Percentiles rank a stretch among this genome's conserved stretches.
These are phyloP conservation scores for Scrobipalpa atriplicella DNA, from an alignment of 2,888 invertebrate species.

Conservation along the genomic window DNA sequence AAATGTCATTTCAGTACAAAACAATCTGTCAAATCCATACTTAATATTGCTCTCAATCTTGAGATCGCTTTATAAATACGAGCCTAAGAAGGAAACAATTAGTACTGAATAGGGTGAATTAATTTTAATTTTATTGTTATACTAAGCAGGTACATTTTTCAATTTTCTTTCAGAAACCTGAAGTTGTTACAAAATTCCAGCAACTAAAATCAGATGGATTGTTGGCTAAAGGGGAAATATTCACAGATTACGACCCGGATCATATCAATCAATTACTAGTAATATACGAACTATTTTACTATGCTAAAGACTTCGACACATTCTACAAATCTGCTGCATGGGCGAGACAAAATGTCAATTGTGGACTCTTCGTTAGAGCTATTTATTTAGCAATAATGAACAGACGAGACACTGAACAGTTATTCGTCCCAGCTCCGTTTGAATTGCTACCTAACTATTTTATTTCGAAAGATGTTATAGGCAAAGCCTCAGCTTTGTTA, in stretches of 20 bases:
- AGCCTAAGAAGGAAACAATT: too few relatives aligned
- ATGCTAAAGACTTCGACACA: constrained; percentile 81
- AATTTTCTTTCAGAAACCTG: constrained; percentile 57
- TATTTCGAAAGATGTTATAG: constrained; percentile 83
- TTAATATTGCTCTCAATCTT: too few relatives aligned
- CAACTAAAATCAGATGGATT: constrained; percentile 56
- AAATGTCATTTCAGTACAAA: too few relatives aligned
- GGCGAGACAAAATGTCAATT: constrained; percentile 84
- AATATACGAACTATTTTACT: constrained; percentile 76
- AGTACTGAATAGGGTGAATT: not conserved
- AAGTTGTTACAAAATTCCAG: constrained; percentile 55
- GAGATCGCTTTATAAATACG: too few relatives aligned
- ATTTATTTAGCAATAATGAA: constrained; percentile 82
- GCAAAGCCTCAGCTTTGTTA: constrained; percentile 64
- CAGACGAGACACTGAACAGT: constrained; percentile 80
- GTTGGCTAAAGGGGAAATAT: constrained; percentile 66
- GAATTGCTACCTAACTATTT: constrained; percentile 87
- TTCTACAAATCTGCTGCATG: constrained; percentile 83
- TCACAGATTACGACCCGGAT: constrained; percentile 62
- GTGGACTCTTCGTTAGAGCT: constrained; percentile 84
- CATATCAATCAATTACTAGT: constrained; percentile 62
- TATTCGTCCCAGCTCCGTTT: constrained; percentile 85
- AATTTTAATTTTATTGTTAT: not conserved
- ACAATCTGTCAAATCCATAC: too few relatives aligned
- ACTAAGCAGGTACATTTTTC: not conserved